These are phyloP conservation scores for Hyposoter dolosus DNA, from an alignment of 2,888 invertebrate species.

Conservation along the genomic window DNA sequence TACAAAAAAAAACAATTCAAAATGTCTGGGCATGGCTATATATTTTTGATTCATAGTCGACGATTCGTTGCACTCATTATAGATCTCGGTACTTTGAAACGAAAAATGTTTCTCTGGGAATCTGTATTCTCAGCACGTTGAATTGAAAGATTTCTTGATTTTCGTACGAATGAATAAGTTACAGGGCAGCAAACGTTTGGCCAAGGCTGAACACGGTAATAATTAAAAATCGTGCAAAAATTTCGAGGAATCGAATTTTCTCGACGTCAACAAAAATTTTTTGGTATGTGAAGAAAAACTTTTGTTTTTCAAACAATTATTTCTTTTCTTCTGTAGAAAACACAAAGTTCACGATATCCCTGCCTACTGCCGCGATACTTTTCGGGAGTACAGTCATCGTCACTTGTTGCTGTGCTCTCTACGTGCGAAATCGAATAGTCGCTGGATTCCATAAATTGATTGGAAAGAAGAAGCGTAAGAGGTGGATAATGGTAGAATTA, in stretches of 20 bases:
- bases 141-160: too few relatives aligned
- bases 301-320: background rate
- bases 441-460: constrained; percentile 62
- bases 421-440: constrained; percentile 69
- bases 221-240: background rate
- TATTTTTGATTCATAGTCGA: too few relatives aligned
- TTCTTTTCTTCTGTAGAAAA: constrained; percentile 33
- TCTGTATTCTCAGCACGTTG: too few relatives aligned
- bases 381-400: constrained; percentile 67
- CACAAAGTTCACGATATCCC: constrained; percentile 55
- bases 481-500: constrained; percentile 28
- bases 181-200: too few relatives aligned
- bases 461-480: constrained; percentile 65
- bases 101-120: too few relatives aligned
- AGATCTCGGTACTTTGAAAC: too few relatives aligned
- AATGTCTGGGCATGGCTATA: too few relatives aligned
- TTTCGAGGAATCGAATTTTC: background rate
- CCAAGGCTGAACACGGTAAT: too few relatives aligned
- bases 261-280: background rate
- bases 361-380: constrained; percentile 63
- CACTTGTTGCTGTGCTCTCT: constrained; percentile 72
- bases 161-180: too few relatives aligned
- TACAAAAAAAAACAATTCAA: too few relatives aligned
- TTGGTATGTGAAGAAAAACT: background rate
- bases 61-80: too few relatives aligned